These are phyloP conservation scores for Sericinus montela DNA, from an alignment of 2,888 invertebrate genomes.

Conservation along the genomic window DNA sequence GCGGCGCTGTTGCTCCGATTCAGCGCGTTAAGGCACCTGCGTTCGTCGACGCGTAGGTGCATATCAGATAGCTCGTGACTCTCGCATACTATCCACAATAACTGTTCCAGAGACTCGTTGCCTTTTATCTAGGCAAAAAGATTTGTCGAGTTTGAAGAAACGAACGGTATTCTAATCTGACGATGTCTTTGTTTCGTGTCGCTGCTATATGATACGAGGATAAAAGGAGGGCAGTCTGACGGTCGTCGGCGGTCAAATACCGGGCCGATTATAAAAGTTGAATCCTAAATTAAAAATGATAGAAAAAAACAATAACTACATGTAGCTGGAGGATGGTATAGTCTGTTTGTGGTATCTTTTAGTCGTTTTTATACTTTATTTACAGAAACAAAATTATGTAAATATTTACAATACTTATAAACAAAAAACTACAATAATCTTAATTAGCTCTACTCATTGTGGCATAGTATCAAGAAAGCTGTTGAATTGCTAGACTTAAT, in stretches of 20 bases:
- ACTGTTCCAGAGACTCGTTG: conserved; percentile 73
- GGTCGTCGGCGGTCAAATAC: conserved; percentile 6
- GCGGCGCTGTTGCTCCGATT: conserved; percentile 79
- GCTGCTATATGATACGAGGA: conserved; percentile 12
- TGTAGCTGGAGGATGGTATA: too few species aligned
- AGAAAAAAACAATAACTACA: too few species aligned
- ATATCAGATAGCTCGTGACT: conserved; percentile 85
- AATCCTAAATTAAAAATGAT: background rate
- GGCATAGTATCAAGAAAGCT: too few species aligned
- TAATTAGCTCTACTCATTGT: too few species aligned
- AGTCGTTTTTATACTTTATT: too few species aligned
- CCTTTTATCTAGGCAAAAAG: conserved; percentile 73
- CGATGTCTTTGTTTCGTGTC: conserved; percentile 10
- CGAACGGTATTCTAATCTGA: conserved; percentile 11
- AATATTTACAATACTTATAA: too few species aligned
- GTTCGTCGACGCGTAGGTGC: conserved; percentile 84
- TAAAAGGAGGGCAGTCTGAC: conserved; percentile 7
- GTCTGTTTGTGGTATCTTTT: too few species aligned
- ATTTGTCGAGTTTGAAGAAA: conserved; percentile 5
- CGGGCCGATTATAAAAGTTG: background rate
- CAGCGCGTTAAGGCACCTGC: conserved; percentile 82
- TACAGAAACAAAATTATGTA: too few species aligned
- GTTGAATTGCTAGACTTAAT: too few species aligned
- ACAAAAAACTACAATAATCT: too few species aligned
- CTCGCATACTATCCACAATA: conserved; percentile 77